Conservation (phyloP, 30 jellyfish, hydroid and myxozoan species). For the Aurelia aurita complex sp. Pacific region DNA sequence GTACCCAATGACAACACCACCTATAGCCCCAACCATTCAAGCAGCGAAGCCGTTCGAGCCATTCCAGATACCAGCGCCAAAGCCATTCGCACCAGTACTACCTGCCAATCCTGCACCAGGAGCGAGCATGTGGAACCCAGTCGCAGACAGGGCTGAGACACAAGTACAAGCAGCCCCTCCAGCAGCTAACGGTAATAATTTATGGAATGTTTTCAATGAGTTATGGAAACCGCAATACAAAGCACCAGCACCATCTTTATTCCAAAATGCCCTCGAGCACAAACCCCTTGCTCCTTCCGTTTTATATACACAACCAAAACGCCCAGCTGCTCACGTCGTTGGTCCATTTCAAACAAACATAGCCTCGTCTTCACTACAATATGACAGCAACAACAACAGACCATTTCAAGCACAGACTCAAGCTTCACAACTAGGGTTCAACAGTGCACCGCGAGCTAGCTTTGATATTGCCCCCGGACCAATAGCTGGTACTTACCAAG, state of each 20-base stretch:
- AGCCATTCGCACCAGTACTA: slow-evolving; percentile 45
- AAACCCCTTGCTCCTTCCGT: slow-evolving; percentile 32
- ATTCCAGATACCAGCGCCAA: slow-evolving; percentile 29
- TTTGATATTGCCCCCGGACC: slow-evolving; percentile 40
- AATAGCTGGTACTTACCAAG: slow-evolving; percentile 54
- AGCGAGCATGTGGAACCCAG: slow-evolving; percentile 30
- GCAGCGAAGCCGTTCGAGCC: slow-evolving; percentile 49
- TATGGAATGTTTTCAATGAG: slow-evolving; percentile 40
- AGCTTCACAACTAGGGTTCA: slow-evolving; percentile 44
- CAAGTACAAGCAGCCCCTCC: slow-evolving; percentile 19
- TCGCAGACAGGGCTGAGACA: slow-evolving; percentile 29
- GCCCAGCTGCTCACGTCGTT: background rate
- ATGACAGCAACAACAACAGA: slow-evolving; percentile 32
- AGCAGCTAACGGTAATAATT: slow-evolving; percentile 50
- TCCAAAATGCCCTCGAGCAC: slow-evolving; percentile 10
- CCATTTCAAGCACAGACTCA: slow-evolving; percentile 71
- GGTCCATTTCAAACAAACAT: slow-evolving; percentile 32
- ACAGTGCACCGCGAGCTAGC: slow-evolving; percentile 34
- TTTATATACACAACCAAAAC: slow-evolving; percentile 16
- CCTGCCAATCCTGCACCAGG: slow-evolving; percentile 26
- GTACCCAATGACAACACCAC: slow-evolving; percentile 65
- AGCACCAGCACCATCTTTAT: slow-evolving; percentile 45
- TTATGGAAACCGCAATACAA: slow-evolving; percentile 29
- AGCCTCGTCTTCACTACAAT: slow-evolving; percentile 48
- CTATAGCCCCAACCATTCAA: slow-evolving; percentile 25